phyloP scores from a whole-genome alignment of 2,888 invertebrate genomes.

The Cryptocephalus primarius region DNA sequence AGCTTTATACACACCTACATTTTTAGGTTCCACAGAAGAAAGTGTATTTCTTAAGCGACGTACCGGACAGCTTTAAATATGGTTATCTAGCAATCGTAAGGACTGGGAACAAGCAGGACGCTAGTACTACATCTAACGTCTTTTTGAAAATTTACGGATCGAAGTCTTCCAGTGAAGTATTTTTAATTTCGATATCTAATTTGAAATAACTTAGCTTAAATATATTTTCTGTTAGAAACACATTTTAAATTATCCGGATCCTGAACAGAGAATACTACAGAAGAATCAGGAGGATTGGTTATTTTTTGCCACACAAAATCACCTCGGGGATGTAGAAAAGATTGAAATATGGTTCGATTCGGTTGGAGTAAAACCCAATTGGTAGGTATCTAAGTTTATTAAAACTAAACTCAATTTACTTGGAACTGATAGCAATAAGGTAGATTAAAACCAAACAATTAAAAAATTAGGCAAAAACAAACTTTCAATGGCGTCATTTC shows the following conservation, averaged over 20 bases:
- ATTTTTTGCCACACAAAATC: conserved; percentile 17
- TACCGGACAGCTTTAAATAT: conserved; percentile 13
- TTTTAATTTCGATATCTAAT: neutral
- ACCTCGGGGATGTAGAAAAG: conserved; percentile 19
- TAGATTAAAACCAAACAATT: too few species aligned
- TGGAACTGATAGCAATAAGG: too few species aligned
- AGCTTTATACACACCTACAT: neutral
- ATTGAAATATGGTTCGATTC: conserved; percentile 23
- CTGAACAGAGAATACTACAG: conserved; percentile 18
- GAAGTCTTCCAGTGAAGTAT: conserved; percentile 15
- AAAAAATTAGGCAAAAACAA: too few species aligned
- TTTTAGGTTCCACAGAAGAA: conserved; percentile 1
- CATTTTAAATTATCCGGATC: conserved; percentile 26
- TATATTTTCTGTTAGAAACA: conserved; percentile 17
- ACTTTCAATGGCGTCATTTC: too few species aligned
- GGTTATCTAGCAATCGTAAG: conserved; percentile 18
- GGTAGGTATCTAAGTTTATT: conserved; percentile 12
- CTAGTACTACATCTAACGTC: conserved; percentile 23
- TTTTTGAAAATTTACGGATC: conserved; percentile 17
- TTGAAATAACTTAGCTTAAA: neutral
- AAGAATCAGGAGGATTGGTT: conserved; percentile 21
- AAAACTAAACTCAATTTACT: too few species aligned
- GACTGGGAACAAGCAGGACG: conserved; percentile 15
- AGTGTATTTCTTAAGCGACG: conserved; percentile 17
- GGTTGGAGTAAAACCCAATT: conserved; percentile 19